phyloP scores from a whole-genome alignment of 30 jellyfish, hydroid and myxozoan genomes.

The Aurelia aurita complex sp. Pacific region DNA sequence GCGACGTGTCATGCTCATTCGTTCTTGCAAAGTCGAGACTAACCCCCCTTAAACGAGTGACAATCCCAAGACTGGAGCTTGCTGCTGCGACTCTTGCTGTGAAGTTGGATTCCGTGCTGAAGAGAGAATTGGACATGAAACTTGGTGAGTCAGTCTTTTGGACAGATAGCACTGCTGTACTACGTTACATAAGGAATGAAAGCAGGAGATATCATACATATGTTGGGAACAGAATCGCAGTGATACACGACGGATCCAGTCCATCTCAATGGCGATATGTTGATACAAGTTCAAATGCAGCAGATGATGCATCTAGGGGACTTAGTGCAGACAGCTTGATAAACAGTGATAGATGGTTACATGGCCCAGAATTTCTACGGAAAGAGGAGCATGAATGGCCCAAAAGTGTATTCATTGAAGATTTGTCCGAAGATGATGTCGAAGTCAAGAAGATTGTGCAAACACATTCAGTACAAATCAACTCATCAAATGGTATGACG shows the following conservation, averaged over 20 bases:
- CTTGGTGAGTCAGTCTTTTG: conserved; percentile 33
- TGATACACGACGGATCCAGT: too few relatives aligned
- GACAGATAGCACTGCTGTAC: conserved; percentile 73
- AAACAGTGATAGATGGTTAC: conserved; percentile 26
- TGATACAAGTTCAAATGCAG: too few relatives aligned
- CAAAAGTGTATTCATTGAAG: too few relatives aligned
- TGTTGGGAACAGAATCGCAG: too few relatives aligned
- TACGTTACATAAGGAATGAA: conserved; percentile 38
- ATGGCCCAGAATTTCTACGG: conserved; percentile 51
- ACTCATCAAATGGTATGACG: too few relatives aligned
- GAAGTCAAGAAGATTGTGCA: too few relatives aligned
- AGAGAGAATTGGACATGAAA: conserved; percentile 50
- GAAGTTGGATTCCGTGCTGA: not conserved
- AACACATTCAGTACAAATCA: too few relatives aligned
- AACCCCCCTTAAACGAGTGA: conserved; percentile 29
- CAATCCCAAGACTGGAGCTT: conserved; percentile 57
- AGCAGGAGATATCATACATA: conserved; percentile 14
- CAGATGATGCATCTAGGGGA: too few relatives aligned
- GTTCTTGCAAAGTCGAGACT: not conserved
- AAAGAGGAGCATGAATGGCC: conserved; percentile 39
- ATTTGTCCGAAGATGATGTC: too few relatives aligned
- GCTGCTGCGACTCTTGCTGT: conserved; percentile 70
- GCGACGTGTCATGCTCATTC: too few relatives aligned
- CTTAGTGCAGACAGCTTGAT: too few relatives aligned
- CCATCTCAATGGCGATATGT: too few relatives aligned